Base-by-base conservation (phyloP, 2,797 vertebrate species). In the Esox masquinongy region DNA sequence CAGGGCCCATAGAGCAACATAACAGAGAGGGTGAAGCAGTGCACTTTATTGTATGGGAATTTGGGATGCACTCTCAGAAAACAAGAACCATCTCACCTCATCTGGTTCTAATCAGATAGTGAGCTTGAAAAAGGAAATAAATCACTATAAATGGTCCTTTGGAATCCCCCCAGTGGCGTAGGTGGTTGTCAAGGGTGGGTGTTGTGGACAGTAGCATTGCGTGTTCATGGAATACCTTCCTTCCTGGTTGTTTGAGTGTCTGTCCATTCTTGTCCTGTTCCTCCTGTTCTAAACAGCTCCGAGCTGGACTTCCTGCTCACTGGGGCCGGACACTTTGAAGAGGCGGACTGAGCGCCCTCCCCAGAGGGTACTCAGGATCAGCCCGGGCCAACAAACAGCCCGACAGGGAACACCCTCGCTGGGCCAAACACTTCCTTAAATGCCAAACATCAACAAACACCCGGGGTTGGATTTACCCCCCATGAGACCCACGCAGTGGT, bases 161-260 rank as follows among this genome's bases (percentile, higher is more conserved):
- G 76, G 72, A 83, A 74, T 78, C 68, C 69, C 63, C 43, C 43
- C 43, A 26, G 24, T 70, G 43, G 24, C n/a, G 31, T 31, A 19
- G 7, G 17, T 49, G 50, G 16, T 16, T 29, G 34, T 5, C 39
- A 43, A 69, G 31, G 59, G 43, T 17, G 26, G 80, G 76, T 78
- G 74, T 73, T 68, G 59, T 50, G 75, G 80, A 87, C 81, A 82
- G 87, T 85, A 85, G 83, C 83, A n/a, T 90, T 86, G 84, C 79
- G 79, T 92, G 87, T 93, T 93, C 91, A 76, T 90, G 88, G 90
- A 93, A 91, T 90, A 93, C 92, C 87, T 93, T 95, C 93, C 94
- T 91, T 91, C 90, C 84, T 77, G 83, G n/a, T 24, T 24, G n/a
- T 61, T 6, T 61, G n/a, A 11, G 22, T 24, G 56, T 61, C 56